Evolutionary conservation across 2,113 vertebrate genomes (phyloP), one percentile per base, ranked within the genome.

Genomic region (Ceuthmochares aereus): DNA sequence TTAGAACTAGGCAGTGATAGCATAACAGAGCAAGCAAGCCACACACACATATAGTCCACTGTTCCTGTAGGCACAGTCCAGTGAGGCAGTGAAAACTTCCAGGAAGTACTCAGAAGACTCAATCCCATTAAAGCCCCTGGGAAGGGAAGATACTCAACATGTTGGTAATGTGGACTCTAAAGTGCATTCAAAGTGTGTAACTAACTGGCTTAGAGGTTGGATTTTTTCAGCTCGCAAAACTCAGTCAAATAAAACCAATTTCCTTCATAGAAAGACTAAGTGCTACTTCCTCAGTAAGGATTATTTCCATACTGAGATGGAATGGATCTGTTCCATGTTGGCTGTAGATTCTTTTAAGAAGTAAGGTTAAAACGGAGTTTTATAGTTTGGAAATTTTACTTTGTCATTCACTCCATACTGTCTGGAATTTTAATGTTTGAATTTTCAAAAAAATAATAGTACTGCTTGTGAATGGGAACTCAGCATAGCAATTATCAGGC

Each of bases 391-490:
- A 89, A 93, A 69, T 49, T 45, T 14, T 59, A 76, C 55, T 95
- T 52, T 82, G 23, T 72, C 40, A 56, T 77, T 92, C 63, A 47
- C 34, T 85, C n/a, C 32, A 13, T 19, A 54, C 36, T 17, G 14
- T 49, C 67, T 85, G 75, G 88, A 94, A 91, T 86, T 37, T 74
- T 56, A 23, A n/a, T 40, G 34, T 91, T 93, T 83, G 85, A 83
- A 59, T 76, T 90, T 88, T 85, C 68, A 87, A 60, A 88, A 73
- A 62, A 95, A 95, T 78, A 79, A 58, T 26, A 93, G 34, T 63
- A 67, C 37, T 90, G 42, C 42, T 93, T 91, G 80, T 88, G 79
- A 91, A 90, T 55, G 55, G n/a, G 45, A 90, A 45, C 34, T 80
- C 72, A 63, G 72, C 64, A 67, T 67, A 87, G 68, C 47, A 95